Conservation (phyloP, 2,797 vertebrate genomes). For the Capromys pilorides region DNA sequence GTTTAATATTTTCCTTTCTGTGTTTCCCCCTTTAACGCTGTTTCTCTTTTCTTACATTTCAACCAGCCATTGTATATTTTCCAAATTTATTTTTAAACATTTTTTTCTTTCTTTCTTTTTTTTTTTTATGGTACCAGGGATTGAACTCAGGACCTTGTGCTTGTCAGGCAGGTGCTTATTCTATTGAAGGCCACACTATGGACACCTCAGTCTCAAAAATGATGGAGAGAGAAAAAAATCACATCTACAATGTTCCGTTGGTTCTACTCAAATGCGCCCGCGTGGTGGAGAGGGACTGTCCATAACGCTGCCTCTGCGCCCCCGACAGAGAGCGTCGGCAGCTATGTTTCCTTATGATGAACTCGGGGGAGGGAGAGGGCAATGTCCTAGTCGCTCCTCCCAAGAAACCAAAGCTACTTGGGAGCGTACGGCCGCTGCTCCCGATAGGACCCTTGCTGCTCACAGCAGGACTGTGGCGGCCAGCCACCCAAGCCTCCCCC, state of each 20-base stretch:
- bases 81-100: not conserved
- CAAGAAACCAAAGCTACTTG: not conserved
- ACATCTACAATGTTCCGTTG: not conserved
- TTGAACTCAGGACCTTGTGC: too few species aligned
- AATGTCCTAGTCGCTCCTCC: not conserved
- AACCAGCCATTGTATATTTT: not conserved
- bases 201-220: not conserved
- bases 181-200: not conserved
- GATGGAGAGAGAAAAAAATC: not conserved
- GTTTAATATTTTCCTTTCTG: not conserved
- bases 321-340: not conserved
- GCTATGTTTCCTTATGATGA: not conserved
- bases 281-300: not conserved
- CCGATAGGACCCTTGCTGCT: not conserved
- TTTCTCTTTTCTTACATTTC: not conserved
- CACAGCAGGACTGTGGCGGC: not conserved
- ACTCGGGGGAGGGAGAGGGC: too few species aligned
- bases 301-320: not conserved
- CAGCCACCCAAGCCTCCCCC: not conserved
- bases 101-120: not conserved
- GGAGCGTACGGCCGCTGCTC: not conserved
- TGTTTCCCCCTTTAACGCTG: not conserved
- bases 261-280: not conserved
- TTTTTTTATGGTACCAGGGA: too few species aligned
- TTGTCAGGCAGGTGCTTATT: too few species aligned